Evolutionary conservation across 2,888 invertebrate genomes (phyloP).

Genomic region (Artemia sinica): DNA sequence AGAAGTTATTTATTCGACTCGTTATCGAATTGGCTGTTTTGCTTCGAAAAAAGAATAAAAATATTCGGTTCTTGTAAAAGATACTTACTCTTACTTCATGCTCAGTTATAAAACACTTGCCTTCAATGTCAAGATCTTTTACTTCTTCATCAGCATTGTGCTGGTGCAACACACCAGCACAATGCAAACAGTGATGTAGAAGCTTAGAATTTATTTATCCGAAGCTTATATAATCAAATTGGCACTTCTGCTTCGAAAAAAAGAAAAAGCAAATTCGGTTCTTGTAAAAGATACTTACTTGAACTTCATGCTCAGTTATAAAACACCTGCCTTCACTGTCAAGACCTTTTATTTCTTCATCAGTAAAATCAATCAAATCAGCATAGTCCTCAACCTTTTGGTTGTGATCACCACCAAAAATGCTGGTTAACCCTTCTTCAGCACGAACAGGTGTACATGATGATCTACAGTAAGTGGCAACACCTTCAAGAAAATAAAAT

Average conservation of each 20-base stretch:
- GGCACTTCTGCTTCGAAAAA: no score
- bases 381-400: not conserved
- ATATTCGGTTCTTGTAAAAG: not conserved
- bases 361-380: conserved; percentile 28
- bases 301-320: conserved; percentile 32
- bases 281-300: conserved; percentile 18
- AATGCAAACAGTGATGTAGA: no score
- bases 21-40: no score
- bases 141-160: conserved; percentile 28
- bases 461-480: conserved; percentile 35
- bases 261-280: no score
- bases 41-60: no score
- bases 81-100: conserved; percentile 27
- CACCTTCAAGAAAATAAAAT: conserved; percentile 28
- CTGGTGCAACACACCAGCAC: no score
- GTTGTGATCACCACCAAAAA: conserved; percentile 23
- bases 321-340: conserved; percentile 36
- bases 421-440: conserved; percentile 34
- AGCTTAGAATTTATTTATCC: no score
- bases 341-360: conserved; percentile 31
- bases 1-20: no score
- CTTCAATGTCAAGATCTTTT: conserved; percentile 34
- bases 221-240: no score
- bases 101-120: conserved; percentile 34
- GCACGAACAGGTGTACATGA: conserved; percentile 31